Conservation (phyloP, 2,113 vertebrate species). For the Nothocercus nigrocapillus region DNA sequence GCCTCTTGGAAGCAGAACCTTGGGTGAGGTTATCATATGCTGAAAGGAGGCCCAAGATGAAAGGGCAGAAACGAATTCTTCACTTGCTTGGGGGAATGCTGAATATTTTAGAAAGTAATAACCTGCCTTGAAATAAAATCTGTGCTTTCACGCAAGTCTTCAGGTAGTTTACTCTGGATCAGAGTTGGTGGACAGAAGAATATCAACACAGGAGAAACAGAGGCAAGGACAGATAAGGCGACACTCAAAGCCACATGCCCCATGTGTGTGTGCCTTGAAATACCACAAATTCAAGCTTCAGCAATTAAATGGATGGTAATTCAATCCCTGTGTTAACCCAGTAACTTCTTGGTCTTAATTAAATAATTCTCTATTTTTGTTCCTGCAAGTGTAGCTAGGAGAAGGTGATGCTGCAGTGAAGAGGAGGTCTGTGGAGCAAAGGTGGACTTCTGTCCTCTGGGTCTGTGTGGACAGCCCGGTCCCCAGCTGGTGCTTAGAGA, state of each 20-base stretch:
- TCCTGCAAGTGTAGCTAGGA: not conserved
- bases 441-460: not conserved
- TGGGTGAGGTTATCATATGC: rapidly evolving
- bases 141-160: not conserved
- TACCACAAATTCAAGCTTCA: not conserved
- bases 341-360: not conserved
- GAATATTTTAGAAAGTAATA: not conserved
- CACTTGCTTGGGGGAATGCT: rapidly evolving
- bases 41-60: not conserved
- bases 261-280: not conserved
- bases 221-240: not conserved
- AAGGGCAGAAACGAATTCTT: not conserved
- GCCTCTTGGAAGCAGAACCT: not conserved
- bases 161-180: not conserved
- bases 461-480: not conserved
- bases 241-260: not conserved
- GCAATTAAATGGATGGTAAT: not conserved
- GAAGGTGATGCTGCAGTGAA: not conserved
- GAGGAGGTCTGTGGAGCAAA: not conserved
- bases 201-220: not conserved
- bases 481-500: not conserved
- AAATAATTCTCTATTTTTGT: not conserved
- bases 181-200: not conserved
- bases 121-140: not conserved
- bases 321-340: not conserved